These are phyloP conservation scores for Petrophora chlorosata DNA, from an alignment of 2,888 invertebrate species.

Conservation along the genomic window DNA sequence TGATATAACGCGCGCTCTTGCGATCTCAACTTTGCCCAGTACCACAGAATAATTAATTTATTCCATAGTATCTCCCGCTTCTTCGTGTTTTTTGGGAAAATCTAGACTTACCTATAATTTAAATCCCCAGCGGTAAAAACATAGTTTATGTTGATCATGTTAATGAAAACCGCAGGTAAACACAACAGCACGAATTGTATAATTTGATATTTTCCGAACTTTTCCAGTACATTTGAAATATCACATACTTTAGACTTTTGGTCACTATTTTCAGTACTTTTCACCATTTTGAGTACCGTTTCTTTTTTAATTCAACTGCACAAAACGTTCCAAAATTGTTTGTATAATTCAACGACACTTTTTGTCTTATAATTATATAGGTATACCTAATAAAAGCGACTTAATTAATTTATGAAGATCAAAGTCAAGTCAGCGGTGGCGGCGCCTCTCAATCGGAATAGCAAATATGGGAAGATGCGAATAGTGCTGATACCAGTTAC, in stretches of 20 bases:
- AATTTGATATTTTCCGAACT: slow-evolving; percentile 73
- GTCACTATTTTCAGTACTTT: neutral
- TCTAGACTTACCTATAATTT: slow-evolving; percentile 58
- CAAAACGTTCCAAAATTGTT: no score
- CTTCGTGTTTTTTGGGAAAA: no score
- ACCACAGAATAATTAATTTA: no score
- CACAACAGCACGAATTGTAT: slow-evolving; percentile 58
- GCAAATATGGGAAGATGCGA: neutral
- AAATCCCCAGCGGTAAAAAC: slow-evolving; percentile 68
- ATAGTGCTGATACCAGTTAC: neutral
- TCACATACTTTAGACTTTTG: slow-evolving; percentile 34
- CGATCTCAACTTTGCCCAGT: no score
- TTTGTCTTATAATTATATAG: no score
- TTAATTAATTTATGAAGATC: no score
- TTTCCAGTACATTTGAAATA: slow-evolving; percentile 55
- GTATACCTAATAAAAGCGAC: no score
- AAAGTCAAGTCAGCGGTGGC: no score
- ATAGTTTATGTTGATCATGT: slow-evolving; percentile 67
- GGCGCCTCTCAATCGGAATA: neutral
- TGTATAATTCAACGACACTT: no score
- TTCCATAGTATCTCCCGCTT: no score
- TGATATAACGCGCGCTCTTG: no score
- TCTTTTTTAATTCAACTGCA: no score
- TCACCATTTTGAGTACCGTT: slow-evolving; percentile 5
- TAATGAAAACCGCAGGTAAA: slow-evolving; percentile 54